Evolutionary conservation across 2,797 vertebrate species (phyloP).

Genomic region (Dicrostonyx torquatus): DNA sequence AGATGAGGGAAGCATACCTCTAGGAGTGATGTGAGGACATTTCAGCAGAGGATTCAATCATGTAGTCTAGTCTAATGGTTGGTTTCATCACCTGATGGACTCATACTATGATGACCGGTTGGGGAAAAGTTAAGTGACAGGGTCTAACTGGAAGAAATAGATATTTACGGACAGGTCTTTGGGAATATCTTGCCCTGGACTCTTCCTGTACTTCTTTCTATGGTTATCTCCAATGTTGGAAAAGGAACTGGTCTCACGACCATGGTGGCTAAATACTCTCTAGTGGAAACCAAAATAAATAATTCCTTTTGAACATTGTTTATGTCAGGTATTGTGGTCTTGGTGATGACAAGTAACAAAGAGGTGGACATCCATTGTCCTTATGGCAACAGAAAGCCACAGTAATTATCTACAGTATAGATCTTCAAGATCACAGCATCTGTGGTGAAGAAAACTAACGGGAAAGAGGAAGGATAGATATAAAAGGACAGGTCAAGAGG

Average conservation of each 20-base stretch:
- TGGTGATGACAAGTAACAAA: not conserved
- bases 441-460: not conserved
- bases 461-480: not conserved
- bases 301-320: not conserved
- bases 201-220: not conserved
- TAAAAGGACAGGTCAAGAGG: not conserved
- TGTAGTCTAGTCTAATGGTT: not conserved
- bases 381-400: not conserved
- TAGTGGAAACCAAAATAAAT: not conserved
- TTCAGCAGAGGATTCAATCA: not conserved
- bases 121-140: not conserved
- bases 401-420: not conserved
- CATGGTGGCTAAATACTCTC: not conserved
- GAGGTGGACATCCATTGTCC: not conserved
- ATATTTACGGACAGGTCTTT: not conserved
- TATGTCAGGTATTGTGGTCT: not conserved
- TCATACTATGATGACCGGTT: not conserved
- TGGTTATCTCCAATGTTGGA: not conserved
- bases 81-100: not conserved
- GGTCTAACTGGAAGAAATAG: not conserved
- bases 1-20: not conserved
- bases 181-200: not conserved
- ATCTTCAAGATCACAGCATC: not conserved
- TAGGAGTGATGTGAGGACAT: not conserved
- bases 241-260: not conserved